Base-by-base conservation (phyloP, 2,113 vertebrate genomes). In the Triplophysa tibetana region DNA sequence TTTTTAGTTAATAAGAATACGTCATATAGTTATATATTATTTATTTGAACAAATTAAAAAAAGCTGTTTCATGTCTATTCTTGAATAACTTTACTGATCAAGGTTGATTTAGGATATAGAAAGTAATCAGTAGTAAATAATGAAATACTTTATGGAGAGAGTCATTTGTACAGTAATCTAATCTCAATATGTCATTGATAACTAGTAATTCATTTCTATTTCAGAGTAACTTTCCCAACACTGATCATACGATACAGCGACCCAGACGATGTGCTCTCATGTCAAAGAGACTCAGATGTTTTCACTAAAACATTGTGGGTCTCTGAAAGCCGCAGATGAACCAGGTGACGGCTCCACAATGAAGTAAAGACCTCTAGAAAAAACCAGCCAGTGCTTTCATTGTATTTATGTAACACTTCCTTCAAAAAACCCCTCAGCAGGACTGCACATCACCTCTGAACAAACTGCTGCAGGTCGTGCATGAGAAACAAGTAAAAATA, bases 351-450 rank as follows among this genome's bases (percentile, higher is more conserved):
- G 76, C 75, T 81, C 83, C 78, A 68, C 64, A 82, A 69, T 72
- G 66, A 68, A 81, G 76, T 70, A 21, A 70, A 63, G 79, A 75
- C 76, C 65, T 65, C 83, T 84, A 84, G 81, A 84, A 84, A 82
- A 81, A 84, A 84, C 63, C 73, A 45, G 60, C 69, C 62, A 43
- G 76, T 66, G 54, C 75, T 84, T 81, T 81, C 83, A 84, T 84
- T 84, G 80, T 84, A 81, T 84, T 84, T 84, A 82, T 84, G 79
- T 84, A 84, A 84, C 65, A 73, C 83, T 84, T 84, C 83, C 83
- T 84, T 84, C 75, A 82, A 84, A 84, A 84, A 72, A 58, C 81
- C 83, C 83, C 83, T 70, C 79, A 79, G 68, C 76, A 70, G 65
- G 78, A 50, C 64, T 24, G 70, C 69, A 75, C 69, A 78, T 65